Evolutionary conservation across 2,888 invertebrate species (phyloP).

Genomic region (Callyntrura sp.): DNA sequence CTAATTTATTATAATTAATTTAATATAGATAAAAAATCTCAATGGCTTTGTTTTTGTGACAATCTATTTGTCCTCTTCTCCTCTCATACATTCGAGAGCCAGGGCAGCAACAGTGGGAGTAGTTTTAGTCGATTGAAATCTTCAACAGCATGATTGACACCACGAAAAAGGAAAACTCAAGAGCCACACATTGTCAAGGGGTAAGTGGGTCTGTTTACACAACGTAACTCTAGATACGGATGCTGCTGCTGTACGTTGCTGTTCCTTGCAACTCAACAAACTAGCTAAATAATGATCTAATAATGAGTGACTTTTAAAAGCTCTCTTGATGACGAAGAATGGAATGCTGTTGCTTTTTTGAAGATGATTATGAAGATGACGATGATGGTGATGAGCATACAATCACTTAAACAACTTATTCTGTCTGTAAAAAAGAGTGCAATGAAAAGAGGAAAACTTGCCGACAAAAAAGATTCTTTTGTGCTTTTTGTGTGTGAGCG

Average conservation of each 20-base stretch:
- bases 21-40: not conserved
- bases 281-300: constrained; percentile 20
- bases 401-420: constrained; percentile 52
- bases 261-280: not conserved
- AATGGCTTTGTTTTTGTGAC: constrained; percentile 62
- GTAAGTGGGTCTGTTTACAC: constrained; percentile 11
- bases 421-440: constrained; percentile 20
- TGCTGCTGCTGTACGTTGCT: not conserved
- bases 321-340: constrained; percentile 27
- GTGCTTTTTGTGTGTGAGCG: constrained; percentile 39
- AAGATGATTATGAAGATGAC: not conserved
- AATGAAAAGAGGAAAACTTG: constrained; percentile 47
- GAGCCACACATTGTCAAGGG: not conserved
- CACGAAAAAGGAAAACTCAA: constrained; percentile 28
- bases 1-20: constrained; percentile 52
- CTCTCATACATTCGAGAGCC: not conserved
- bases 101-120: not conserved
- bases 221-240: not conserved
- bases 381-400: constrained; percentile 25
- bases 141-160: constrained; percentile 65
- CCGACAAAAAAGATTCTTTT: constrained; percentile 55
- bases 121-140: constrained; percentile 33
- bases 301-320: constrained; percentile 54
- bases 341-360: constrained; percentile 26
- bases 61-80: constrained; percentile 67